Percentiles rank a stretch among this genome's conserved stretches.
Conservation (phyloP, 2,888 invertebrate genomes). For the Bellardia pandia region DNA sequence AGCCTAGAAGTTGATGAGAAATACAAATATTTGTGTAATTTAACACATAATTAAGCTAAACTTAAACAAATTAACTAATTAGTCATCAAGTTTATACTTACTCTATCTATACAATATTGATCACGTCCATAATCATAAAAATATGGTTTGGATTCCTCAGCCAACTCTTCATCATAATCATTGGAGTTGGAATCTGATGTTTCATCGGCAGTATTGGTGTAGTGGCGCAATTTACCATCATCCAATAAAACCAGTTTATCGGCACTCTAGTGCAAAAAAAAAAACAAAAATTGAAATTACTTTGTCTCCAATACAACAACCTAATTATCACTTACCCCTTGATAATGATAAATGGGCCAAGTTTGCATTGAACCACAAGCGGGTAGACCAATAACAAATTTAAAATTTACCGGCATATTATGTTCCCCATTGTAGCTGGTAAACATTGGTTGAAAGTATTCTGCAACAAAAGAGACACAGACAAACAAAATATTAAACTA, state of each 20-base stretch:
- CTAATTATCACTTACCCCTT: conserved; percentile 77
- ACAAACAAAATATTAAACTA: conserved; percentile 4
- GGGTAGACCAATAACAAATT: conserved; percentile 88
- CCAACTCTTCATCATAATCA: conserved; percentile 78
- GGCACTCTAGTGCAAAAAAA: conserved; percentile 81
- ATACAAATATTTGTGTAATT: conserved; percentile 1
- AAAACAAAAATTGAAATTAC: background rate
- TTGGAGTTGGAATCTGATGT: conserved; percentile 82
- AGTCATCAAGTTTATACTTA: conserved; percentile 77
- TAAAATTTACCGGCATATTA: conserved; percentile 85
- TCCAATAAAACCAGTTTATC: conserved; percentile 87
- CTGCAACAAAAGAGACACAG: conserved; percentile 74
- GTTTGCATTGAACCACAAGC: conserved; percentile 89
- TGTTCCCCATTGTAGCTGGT: conserved; percentile 87
- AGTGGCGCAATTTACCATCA: conserved; percentile 90
- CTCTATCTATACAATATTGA: conserved; percentile 93
- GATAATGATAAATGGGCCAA: conserved; percentile 88
- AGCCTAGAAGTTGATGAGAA: conserved; percentile 76
- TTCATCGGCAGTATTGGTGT: conserved; percentile 86
- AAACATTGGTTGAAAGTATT: conserved; percentile 86
- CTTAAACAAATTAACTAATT: background rate
- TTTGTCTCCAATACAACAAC: conserved; percentile 13
- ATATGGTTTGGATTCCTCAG: conserved; percentile 77
- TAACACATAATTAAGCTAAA: background rate
- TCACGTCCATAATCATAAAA: conserved; percentile 89